Base-by-base conservation (phyloP, 2,113 vertebrate genomes). In the Myrmecobius fasciatus region DNA sequence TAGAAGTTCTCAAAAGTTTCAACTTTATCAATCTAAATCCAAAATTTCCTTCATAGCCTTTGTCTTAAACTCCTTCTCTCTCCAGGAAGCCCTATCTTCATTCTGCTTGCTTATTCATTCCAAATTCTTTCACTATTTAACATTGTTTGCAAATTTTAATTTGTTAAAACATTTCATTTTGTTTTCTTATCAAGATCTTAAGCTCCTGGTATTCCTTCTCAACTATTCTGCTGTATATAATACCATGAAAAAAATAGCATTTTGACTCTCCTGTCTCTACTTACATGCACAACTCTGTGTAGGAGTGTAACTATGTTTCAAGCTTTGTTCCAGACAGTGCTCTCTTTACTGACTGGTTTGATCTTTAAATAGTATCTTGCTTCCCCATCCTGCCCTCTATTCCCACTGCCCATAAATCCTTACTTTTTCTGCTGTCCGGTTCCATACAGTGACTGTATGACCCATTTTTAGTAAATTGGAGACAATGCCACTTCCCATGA, bases 381-480 rank as follows among this genome's bases (percentile, higher is more conserved):
- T 17, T 43, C 53, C 56, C 91, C 53, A 11, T 12, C 90, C 49
- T 0, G 0, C 2, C 54, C 3, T 20, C 90, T 26, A 88, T 56
- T 51, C 25, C 31, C 51, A 89, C 36, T 47, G 48, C 8, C 67
- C 49, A 12, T 0, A 49, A 89, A 46, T 17, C 91, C 97, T 97
- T 98, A 99, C 99, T 99, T 99, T 99, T 97, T 99, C 99, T 1
- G 99, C 99, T 47, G 99, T 99, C 97, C 99, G 99, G 98, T 99
- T 99, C 99, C 99, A 99, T 96, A 99, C 99, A 0, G 99, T 99
- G 93, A 99, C 99, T 0, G 99, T 99, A 94, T 99, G 99, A 83
- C 99, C 99, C 99, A 99, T 99, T 98, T 99, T 99, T 96, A 99
- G 98, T 92, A 99, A 98, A 98, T 99, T 99, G 97, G 99, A 99